Base-by-base conservation (phyloP, 1,140 invertebrate species). In the Metopolophium dirhodum region DNA sequence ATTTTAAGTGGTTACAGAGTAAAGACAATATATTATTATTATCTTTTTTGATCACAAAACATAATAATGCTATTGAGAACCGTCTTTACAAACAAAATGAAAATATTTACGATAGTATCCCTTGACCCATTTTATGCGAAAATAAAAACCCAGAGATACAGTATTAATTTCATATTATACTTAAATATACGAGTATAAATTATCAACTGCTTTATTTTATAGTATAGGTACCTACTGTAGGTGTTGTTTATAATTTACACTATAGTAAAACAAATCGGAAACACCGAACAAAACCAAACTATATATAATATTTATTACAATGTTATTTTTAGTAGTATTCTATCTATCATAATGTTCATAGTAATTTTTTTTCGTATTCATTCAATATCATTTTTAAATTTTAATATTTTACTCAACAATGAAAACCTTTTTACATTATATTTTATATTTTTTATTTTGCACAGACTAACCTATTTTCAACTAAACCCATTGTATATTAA, bases 1-100 rank as follows among this genome's bases (percentile, higher is more conserved):
- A 77, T 77, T 77, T 77, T 77, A n/a, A n/a, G 61, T n/a, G 14
- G 61, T 77, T 77, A n/a, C 30, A 7, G 30, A 77, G n/a, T 77
- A 77, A 77, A 77, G 61, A 77, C n/a, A n/a, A 77, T 14, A 77
- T 68, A 68, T 68, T 68, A 68, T n/a, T n/a, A 68, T 68, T 68
- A 61, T 61, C 11, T n/a, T 68, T 68, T 68, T 68, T 14, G 61
- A 68, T 68, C 61, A 18, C n/a, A 11, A 18, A 68, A 68, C 61
- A n/a, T 68, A n/a, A n/a, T 68, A n/a, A 68, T 68, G 61, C 61
- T 68, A n/a, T 68, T n/a, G 30, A n/a, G 30, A 68, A 68, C 61
- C n/a, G 30, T 68, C 30, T 14, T 14, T 68, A 18, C 11, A 68
- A 18, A 68, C 30, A 68, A 68, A n/a, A n/a, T 68, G 30, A 68